phyloP scores from a whole-genome alignment of 2,888 invertebrate species.

The Drosophila kanekoi region DNA sequence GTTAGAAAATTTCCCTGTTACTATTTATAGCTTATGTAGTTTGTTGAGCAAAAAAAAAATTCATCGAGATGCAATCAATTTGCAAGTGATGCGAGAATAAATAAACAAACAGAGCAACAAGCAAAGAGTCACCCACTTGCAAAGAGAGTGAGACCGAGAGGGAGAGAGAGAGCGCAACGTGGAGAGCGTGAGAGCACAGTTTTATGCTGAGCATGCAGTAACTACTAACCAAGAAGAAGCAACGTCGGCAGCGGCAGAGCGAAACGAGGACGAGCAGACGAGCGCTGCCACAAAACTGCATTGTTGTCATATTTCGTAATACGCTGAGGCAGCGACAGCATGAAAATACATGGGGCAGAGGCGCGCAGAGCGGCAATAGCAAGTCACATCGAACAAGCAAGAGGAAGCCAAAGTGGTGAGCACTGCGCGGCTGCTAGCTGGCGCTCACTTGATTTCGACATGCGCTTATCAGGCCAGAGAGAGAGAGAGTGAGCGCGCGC shows the following conservation, averaged over 20 bases:
- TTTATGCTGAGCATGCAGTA: constrained; percentile 63
- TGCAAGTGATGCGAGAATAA: constrained; percentile 70
- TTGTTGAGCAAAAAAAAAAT: constrained; percentile 53
- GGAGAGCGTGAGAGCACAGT: constrained; percentile 24
- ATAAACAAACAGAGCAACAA: constrained; percentile 65
- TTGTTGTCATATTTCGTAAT: constrained; percentile 84
- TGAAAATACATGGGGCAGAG: constrained; percentile 23
- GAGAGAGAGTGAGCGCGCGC: constrained; percentile 14
- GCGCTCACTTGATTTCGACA: constrained; percentile 56
- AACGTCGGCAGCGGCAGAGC: constrained; percentile 59
- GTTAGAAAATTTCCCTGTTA: constrained; percentile 71
- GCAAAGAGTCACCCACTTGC: constrained; percentile 46
- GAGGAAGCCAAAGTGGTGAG: constrained; percentile 61
- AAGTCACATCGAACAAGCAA: constrained; percentile 55
- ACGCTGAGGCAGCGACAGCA: constrained; percentile 76
- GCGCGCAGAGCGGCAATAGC: constrained; percentile 18
- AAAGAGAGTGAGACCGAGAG: constrained; percentile 18
- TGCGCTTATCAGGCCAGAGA: constrained; percentile 55
- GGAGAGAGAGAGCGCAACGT: constrained; percentile 7
- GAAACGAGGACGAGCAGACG: constrained; percentile 80
- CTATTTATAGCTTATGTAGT: constrained; percentile 58
- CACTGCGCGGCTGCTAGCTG: constrained; percentile 27
- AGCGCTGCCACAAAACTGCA: constrained; percentile 74
- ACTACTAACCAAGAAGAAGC: constrained; percentile 32
- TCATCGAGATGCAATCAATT: constrained; percentile 73